Percentiles rank a stretch among this genome's conserved stretches.
Evolutionary conservation across 2,797 vertebrate genomes (phyloP).

Genomic region (Gallinago solitaria): DNA sequence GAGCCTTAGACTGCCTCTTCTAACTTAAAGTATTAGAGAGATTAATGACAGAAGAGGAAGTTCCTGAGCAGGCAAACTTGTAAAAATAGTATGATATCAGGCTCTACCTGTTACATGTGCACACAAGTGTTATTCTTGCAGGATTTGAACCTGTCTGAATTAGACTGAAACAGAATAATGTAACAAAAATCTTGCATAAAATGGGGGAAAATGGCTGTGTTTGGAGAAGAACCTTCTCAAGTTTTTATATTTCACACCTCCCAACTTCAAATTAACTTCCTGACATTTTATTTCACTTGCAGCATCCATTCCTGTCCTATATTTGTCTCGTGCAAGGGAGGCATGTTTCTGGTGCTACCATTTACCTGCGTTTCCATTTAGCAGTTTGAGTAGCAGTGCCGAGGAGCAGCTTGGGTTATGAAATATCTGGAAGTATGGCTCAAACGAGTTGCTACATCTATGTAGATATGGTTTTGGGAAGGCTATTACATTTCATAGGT

Average conservation of each 20-base stretch:
- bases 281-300: neutral
- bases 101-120: neutral
- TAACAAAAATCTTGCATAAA: neutral
- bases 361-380: neutral
- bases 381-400: neutral
- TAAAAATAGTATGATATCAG: neutral
- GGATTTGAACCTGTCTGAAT: neutral
- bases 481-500: neutral
- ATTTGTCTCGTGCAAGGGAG: neutral
- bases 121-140: neutral
- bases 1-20: neutral
- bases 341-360: neutral
- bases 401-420: fast-evolving
- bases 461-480: neutral
- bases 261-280: neutral
- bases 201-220: neutral
- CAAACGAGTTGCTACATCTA: fast-evolving
- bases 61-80: neutral
- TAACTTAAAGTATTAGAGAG: neutral
- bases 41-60: neutral
- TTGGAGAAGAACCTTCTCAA: neutral
- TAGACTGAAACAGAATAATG: neutral
- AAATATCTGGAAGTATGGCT: neutral
- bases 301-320: neutral
- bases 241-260: neutral